Evolutionary conservation across 2,113 vertebrate species (phyloP).

Genomic region (Sphyrna mokarran): DNA sequence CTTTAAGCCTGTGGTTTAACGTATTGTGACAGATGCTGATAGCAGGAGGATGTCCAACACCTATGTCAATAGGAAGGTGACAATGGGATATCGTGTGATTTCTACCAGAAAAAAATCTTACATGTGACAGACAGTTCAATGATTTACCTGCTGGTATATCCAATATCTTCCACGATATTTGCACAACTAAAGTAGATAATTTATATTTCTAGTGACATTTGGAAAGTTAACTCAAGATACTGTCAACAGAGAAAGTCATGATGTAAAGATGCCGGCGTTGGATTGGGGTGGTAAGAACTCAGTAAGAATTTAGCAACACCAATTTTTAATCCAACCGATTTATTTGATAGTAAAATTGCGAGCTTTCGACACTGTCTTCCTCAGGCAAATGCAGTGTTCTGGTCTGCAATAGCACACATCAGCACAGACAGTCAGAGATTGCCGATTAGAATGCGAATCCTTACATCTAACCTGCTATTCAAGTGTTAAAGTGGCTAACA

Average conservation of each 20-base stretch:
- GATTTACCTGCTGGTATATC: not conserved
- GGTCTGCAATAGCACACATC: no score
- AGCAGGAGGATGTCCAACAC: not conserved
- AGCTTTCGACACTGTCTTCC: no score
- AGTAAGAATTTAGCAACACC: no score
- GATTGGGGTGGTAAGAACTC: no score
- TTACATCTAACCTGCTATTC: no score
- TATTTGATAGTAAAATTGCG: no score
- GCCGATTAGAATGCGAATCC: no score
- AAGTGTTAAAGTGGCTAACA: no score
- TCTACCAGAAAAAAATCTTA: not conserved
- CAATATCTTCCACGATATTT: not conserved
- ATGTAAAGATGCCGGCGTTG: no score
- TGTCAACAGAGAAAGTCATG: not conserved
- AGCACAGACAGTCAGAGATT: no score
- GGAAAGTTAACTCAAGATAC: not conserved
- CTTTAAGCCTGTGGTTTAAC: not conserved
- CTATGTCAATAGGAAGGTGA: not conserved
- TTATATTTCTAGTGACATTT: not conserved
- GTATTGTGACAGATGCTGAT: not conserved
- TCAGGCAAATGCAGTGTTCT: no score
- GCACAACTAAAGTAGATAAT: not conserved
- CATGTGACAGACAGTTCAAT: not conserved
- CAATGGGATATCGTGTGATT: not conserved
- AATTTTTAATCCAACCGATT: no score